A percentile compares a stretch with the other conserved stretches of the same genome.
Evolutionary conservation across 2,113 vertebrate species (phyloP).

Genomic region (Peromyscus leucopus): DNA sequence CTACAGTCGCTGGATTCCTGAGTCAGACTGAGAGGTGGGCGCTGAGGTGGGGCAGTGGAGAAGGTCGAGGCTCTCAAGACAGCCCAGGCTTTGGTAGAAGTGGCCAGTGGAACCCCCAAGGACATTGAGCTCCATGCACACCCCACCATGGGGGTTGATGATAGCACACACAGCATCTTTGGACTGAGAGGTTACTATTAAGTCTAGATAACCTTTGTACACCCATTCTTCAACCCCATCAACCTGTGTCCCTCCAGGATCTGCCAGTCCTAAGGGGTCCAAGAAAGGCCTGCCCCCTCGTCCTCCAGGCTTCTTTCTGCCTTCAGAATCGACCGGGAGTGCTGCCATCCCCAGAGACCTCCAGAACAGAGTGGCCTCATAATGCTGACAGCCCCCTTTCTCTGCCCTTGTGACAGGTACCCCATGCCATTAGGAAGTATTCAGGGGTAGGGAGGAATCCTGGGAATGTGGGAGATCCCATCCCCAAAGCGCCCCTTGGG

Average conservation of each 20-base stretch:
- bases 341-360: no score
- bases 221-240: neutral
- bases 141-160: no score
- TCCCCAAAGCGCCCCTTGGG: neutral
- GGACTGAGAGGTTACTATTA: neutral
- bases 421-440: neutral
- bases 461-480: neutral
- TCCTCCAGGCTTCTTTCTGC: neutral
- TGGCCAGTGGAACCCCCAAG: neutral
- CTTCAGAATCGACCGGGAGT: neutral
- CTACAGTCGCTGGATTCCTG: neutral
- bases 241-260: no score
- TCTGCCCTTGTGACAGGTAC: neutral
- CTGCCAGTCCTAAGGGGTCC: neutral
- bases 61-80: fast-evolving
- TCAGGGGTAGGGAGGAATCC: neutral
- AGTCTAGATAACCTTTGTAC: neutral
- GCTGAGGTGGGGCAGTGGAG: fast-evolving
- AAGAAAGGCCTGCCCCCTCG: neutral
- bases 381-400: neutral
- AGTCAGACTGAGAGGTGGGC: neutral
- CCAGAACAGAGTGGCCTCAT: neutral
- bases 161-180: neutral
- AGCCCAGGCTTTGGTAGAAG: neutral
- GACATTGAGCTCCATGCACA: neutral